Percentiles rank a stretch among this genome's conserved stretches.
phyloP scores from a whole-genome alignment of 1,140 invertebrate genomes.

The Acarapis woodi region DNA sequence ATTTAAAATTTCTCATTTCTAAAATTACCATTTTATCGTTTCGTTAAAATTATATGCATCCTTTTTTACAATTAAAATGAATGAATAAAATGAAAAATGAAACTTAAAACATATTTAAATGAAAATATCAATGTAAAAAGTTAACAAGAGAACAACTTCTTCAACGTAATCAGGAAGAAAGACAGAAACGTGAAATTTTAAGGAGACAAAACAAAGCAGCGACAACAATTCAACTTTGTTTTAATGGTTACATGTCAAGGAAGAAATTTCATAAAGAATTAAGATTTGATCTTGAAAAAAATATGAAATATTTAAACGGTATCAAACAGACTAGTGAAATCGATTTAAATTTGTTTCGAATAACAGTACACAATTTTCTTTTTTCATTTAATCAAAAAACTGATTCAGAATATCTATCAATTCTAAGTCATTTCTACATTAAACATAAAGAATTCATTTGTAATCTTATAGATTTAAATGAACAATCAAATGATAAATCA shows the following conservation, averaged over 20 bases:
- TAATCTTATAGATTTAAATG: background rate
- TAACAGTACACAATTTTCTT: background rate
- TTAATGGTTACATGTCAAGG: slow-evolving; percentile 4
- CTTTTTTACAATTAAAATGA: too few species aligned
- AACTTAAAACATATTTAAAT: too few species aligned
- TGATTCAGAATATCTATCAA: background rate
- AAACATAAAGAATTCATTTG: too few species aligned
- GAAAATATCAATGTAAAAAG: background rate
- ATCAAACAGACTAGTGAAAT: background rate
- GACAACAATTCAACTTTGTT: slow-evolving; percentile 10
- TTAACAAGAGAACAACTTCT: slow-evolving; percentile 29
- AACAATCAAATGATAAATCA: background rate
- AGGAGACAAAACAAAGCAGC: slow-evolving; percentile 8
- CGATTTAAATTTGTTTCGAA: background rate
- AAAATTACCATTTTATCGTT: background rate
- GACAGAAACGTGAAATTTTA: slow-evolving; percentile 45
- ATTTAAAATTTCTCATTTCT: background rate
- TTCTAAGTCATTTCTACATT: too few species aligned
- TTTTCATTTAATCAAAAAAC: background rate
- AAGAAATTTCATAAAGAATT: too few species aligned
- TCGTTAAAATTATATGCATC: background rate
- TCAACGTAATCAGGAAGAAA: slow-evolving; percentile 43
- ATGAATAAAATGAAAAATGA: too few species aligned
- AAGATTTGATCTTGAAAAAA: too few species aligned
- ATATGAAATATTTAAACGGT: too few species aligned